These are phyloP conservation scores for Hofmannophila pseudospretella DNA, from an alignment of 2,888 invertebrate species.

Conservation along the genomic window DNA sequence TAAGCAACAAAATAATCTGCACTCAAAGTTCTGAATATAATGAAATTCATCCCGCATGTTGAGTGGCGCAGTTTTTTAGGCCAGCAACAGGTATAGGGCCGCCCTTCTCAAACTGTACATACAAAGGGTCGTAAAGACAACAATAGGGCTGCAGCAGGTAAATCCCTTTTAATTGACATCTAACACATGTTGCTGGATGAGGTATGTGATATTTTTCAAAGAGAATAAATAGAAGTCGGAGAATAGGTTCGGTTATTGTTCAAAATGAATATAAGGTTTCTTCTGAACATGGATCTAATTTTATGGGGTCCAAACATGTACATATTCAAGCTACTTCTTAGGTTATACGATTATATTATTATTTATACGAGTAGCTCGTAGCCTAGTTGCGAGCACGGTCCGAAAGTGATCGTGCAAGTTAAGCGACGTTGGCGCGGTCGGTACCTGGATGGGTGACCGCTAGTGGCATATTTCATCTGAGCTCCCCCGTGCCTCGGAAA, in stretches of 20 bases:
- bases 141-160: constrained; percentile 20
- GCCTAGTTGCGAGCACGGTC: too few relatives aligned
- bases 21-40: background rate
- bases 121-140: constrained; percentile 7
- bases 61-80: background rate
- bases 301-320: background rate
- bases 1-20: too few relatives aligned
- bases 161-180: constrained; percentile 13
- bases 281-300: background rate
- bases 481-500: too few relatives aligned
- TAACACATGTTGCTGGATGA: constrained; percentile 14
- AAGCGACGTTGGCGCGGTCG: too few relatives aligned
- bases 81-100: background rate
- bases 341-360: too few relatives aligned
- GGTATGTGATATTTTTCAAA: constrained; percentile 5
- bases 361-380: too few relatives aligned
- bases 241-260: too few relatives aligned
- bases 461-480: too few relatives aligned
- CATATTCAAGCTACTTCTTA: too few relatives aligned
- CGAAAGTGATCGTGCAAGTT: too few relatives aligned
- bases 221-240: too few relatives aligned
- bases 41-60: background rate
- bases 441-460: too few relatives aligned
- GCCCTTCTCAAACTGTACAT: background rate
- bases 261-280: constrained; percentile 7